Evolutionary conservation across 1,140 invertebrate genomes (phyloP).

Genomic region (Conus ventricosus): DNA sequence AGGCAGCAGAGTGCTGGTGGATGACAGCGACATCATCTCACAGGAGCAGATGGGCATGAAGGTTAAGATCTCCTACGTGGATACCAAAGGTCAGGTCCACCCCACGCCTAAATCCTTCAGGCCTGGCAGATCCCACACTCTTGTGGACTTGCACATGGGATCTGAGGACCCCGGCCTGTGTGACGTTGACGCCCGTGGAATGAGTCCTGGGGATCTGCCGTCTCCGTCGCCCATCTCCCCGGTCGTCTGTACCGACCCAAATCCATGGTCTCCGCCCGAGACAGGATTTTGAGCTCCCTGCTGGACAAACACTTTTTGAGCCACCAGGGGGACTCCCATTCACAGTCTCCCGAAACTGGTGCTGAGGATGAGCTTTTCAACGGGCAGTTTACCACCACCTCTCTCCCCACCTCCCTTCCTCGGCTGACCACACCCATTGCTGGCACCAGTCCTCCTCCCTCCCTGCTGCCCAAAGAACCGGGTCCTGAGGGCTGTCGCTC

Average conservation of each 20-base stretch:
- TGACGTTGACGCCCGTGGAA: neutral
- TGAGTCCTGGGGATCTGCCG: neutral
- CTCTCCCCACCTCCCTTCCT: neutral
- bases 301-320: neutral
- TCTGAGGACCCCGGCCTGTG: neutral
- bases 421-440: neutral
- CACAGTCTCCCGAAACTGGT: neutral
- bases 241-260: neutral
- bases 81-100: neutral
- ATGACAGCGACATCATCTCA: neutral
- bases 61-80: conserved; percentile 13
- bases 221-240: neutral
- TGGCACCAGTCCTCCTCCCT: neutral
- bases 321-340: neutral
- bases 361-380: neutral
- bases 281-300: neutral
- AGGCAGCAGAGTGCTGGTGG: neutral
- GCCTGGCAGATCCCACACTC: too few relatives aligned
- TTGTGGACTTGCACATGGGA: neutral
- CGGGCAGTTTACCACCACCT: neutral
- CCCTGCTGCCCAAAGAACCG: neutral
- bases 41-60: neutral
- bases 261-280: neutral
- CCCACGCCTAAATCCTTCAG: neutral
- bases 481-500: neutral